Conservation (phyloP, 2,888 invertebrate species). For the Euplexia lucipara region DNA sequence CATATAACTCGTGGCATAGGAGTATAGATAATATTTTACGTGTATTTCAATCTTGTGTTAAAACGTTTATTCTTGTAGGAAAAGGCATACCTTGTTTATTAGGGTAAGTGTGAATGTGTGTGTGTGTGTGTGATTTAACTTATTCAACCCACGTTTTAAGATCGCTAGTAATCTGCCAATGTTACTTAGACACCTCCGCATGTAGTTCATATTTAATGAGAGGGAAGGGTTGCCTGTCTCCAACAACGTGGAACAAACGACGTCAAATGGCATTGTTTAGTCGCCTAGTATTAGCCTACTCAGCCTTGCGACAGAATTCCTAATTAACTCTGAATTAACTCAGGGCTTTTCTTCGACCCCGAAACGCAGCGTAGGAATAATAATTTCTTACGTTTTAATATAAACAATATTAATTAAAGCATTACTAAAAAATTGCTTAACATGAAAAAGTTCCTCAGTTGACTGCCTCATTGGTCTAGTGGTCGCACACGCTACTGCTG, state of each 20-base stretch:
- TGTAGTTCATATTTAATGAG: constrained; percentile 77
- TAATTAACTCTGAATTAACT: constrained; percentile 68
- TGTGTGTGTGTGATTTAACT: constrained; percentile 17
- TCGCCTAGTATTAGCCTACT: constrained; percentile 57
- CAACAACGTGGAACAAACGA: constrained; percentile 64
- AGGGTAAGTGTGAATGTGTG: constrained; percentile 7
- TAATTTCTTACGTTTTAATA: constrained; percentile 39
- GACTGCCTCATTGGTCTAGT: too few relatives aligned
- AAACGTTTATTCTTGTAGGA: constrained; percentile 8
- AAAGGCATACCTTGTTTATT: background rate
- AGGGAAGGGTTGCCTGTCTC: constrained; percentile 69
- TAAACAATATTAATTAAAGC: constrained; percentile 28
- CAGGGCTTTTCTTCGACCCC: constrained; percentile 48
- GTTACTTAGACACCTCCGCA: constrained; percentile 64
- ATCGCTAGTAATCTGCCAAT: constrained; percentile 54
- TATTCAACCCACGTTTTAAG: constrained; percentile 48
- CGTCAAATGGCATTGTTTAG: constrained; percentile 70
- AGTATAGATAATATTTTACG: constrained; percentile 1
- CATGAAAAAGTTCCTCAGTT: constrained; percentile 31
- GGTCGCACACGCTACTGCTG: too few relatives aligned
- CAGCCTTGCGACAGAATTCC: constrained; percentile 57
- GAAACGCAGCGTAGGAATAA: constrained; percentile 22
- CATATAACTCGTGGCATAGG: too few relatives aligned
- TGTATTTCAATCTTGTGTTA: constrained; percentile 11
- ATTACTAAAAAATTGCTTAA: constrained; percentile 30